A percentile compares a stretch with the other conserved stretches of the same genome.
These are phyloP conservation scores for Atlantisia rogersi DNA, from an alignment of 2,113 vertebrate genomes.

Conservation along the genomic window DNA sequence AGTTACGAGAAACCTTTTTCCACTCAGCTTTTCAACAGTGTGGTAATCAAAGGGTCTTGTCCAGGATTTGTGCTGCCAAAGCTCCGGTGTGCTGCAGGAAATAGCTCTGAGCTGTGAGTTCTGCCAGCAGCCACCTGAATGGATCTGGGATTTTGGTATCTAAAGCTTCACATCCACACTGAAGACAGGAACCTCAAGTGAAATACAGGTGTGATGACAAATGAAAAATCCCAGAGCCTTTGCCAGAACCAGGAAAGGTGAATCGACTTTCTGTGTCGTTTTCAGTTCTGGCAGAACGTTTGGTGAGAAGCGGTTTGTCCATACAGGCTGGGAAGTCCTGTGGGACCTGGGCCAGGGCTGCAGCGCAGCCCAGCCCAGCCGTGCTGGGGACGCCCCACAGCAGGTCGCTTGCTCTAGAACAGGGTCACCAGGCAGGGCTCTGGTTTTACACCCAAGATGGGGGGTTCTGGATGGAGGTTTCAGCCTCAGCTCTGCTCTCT, in stretches of 20 bases:
- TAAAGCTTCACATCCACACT: accelerated
- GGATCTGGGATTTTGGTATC: accelerated
- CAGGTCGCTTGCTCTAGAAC: not conserved
- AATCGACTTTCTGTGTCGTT: accelerated
- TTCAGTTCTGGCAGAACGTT: not conserved
- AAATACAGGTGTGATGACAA: not conserved
- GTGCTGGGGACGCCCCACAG: no score
- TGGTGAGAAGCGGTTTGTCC: not conserved
- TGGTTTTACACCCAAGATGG: not conserved
- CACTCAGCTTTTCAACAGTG: not conserved
- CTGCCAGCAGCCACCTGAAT: not conserved
- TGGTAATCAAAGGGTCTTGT: not conserved
- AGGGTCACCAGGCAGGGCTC: not conserved
- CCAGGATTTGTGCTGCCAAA: not conserved
- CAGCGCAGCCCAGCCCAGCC: not conserved
- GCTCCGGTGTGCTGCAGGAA: not conserved
- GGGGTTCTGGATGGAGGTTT: not conserved
- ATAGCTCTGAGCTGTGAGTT: not conserved
- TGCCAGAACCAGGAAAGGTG: not conserved
- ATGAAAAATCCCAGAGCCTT: no score
- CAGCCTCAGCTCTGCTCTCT: accelerated
- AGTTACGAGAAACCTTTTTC: conserved; percentile 11
- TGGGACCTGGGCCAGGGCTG: not conserved
- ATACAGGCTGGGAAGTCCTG: not conserved
- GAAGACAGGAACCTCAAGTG: accelerated